Evolutionary conservation across 2,797 vertebrate genomes (phyloP).

Genomic region (Emys orbicularis): DNA sequence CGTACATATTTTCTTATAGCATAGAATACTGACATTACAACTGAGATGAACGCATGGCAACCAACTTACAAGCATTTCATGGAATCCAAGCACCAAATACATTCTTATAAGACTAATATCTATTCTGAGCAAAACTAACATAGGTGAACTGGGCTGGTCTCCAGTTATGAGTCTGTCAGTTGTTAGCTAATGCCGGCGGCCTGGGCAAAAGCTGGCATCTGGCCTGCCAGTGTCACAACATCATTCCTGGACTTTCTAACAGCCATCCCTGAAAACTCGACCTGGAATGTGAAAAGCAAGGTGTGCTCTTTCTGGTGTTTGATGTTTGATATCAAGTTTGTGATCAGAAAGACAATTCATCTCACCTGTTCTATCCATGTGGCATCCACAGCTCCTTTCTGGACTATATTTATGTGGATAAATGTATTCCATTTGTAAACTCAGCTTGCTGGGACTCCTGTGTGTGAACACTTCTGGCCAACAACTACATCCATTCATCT

Average conservation of each 20-base stretch:
- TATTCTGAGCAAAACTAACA: not conserved
- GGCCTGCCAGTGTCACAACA: not conserved
- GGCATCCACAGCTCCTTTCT: not conserved
- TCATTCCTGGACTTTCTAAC: conserved; percentile 7
- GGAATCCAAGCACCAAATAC: not conserved
- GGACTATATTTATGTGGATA: not conserved
- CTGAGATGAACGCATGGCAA: not conserved
- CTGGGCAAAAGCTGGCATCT: not conserved
- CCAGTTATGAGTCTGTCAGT: not conserved
- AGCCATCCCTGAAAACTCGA: not conserved
- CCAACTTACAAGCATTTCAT: not conserved
- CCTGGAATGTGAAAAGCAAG: conserved; percentile 28
- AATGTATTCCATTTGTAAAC: not conserved
- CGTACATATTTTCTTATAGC: not conserved
- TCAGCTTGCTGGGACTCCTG: conserved; percentile 18
- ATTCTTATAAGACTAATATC: not conserved
- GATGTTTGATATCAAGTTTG: not conserved
- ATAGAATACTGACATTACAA: not conserved
- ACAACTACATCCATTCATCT: conserved; percentile 38
- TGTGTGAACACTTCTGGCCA: conserved; percentile 9
- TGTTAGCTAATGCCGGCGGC: not conserved
- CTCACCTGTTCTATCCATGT: not conserved
- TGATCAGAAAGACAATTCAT: not conserved
- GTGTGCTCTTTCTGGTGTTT: not conserved
- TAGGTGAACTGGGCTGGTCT: not conserved